Base-by-base conservation (phyloP, 2,113 vertebrate species). In the Platanista minor region DNA sequence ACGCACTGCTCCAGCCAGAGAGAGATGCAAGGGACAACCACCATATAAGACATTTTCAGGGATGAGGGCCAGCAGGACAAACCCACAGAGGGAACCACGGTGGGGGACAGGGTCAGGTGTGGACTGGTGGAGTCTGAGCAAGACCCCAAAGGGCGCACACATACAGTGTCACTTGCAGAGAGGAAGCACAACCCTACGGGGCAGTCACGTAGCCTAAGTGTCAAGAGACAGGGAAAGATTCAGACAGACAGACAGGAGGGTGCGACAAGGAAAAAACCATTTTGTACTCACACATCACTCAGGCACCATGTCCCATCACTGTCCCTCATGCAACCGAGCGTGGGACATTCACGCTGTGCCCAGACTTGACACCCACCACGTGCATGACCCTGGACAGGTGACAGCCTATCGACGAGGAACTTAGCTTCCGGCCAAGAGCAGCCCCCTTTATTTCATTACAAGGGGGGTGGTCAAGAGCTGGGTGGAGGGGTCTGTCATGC, bases 141-240 rank as follows among this genome's bases (percentile, higher is more conserved):
- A 93, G 94, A 29, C 17, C 10, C 92, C 67, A 14, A 3, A 77
- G 64, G 78, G 17, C 23, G 2, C n/a, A 25, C 59, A 15, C 6
- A 15, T 3, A 39, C 18, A 27, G n/a, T 11, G 69, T 75, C 91
- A 41, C 72, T 84, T 1, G 4, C 54, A 66, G 96, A 75, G 81
- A 67, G 78, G 90, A 72, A 67, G 87, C 41, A 57, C 62, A 94
- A 33, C 27, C 87, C 94, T 90, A 25, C 17, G 49, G 94, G 96
- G 75, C 91, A 96, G 97, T 87, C 13, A 6, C 62, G 95, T 84
- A 94, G 94, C 96, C 84, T 3, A 12, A 67, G 66, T 43, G n/a
- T 17, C 39, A 83, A 83, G 95, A 91, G 33, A 25, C 41, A 66
- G 25, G 61, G 11, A 54, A n/a, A 77, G 78, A 72, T 21, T n/a